Percentiles rank a stretch among this genome's conserved stretches.
phyloP scores from a whole-genome alignment of 2,888 invertebrate genomes.

The Aphodius sticticus region DNA sequence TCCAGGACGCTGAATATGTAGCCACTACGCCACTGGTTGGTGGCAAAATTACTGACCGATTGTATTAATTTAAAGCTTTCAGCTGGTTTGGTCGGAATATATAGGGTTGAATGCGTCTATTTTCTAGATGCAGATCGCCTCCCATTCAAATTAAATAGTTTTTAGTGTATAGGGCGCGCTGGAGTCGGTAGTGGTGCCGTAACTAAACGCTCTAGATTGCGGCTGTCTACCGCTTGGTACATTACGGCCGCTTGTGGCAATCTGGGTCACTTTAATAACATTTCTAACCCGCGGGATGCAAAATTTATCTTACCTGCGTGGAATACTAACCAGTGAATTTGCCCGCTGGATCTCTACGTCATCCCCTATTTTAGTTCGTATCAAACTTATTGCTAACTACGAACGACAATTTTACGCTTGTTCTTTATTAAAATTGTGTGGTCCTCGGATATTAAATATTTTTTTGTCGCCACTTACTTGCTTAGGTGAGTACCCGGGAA shows the following conservation, averaged over 20 bases:
- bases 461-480: no score
- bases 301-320: neutral
- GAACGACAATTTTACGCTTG: no score
- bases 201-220: neutral
- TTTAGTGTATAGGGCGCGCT: neutral
- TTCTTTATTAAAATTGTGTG: no score
- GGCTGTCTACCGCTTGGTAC: neutral
- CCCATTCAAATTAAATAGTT: neutral
- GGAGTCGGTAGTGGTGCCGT: neutral
- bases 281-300: neutral
- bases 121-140: neutral
- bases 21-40: no score
- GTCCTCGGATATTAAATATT: no score
- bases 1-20: no score
- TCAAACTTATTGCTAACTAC: neutral
- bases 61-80: neutral
- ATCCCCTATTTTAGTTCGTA: neutral
- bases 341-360: neutral
- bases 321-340: neutral
- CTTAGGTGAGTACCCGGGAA: no score
- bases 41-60: neutral
- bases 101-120: neutral
- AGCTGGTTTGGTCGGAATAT: neutral
- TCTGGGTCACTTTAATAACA: constrained; percentile 4
- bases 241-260: neutral